These are phyloP conservation scores for Callinectes sapidus DNA, from an alignment of 2,888 invertebrate species.

Conservation along the genomic window DNA sequence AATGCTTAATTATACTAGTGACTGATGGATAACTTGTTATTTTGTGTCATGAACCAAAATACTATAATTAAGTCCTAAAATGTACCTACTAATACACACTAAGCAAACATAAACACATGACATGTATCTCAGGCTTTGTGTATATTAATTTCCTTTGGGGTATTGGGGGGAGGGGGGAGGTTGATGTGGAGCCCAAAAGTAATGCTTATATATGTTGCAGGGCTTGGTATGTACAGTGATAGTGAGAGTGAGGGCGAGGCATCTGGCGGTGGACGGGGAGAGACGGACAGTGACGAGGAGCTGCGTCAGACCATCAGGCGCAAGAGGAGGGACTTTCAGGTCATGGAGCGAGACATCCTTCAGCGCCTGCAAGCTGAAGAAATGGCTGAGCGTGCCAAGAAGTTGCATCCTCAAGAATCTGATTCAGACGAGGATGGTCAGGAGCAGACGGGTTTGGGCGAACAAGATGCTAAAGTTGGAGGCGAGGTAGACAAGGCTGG, in stretches of 20 bases:
- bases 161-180: not conserved
- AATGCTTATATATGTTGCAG: conserved; percentile 56
- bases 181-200: not conserved
- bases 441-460: conserved; percentile 27
- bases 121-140: not conserved
- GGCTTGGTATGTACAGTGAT: conserved; percentile 73
- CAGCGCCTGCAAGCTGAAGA: conserved; percentile 67
- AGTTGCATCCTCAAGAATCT: conserved; percentile 14
- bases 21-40: not conserved
- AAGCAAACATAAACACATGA: not conserved
- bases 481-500: conserved; percentile 41
- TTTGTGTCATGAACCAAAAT: too few relatives aligned
- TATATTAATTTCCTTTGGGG: not conserved
- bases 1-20: not conserved
- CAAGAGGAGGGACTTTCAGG: conserved; percentile 69
- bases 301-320: conserved; percentile 69
- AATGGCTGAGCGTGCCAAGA: conserved; percentile 58
- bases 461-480: conserved; percentile 7
- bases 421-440: conserved; percentile 62
- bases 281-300: conserved; percentile 72
- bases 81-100: not conserved
- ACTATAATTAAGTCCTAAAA: not conserved
- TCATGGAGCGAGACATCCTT: conserved; percentile 70
- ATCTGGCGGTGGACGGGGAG: conserved; percentile 51
- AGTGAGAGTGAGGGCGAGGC: conserved; percentile 70